Conservation (phyloP, 2,888 invertebrate genomes). For the Capitulum mitella region DNA sequence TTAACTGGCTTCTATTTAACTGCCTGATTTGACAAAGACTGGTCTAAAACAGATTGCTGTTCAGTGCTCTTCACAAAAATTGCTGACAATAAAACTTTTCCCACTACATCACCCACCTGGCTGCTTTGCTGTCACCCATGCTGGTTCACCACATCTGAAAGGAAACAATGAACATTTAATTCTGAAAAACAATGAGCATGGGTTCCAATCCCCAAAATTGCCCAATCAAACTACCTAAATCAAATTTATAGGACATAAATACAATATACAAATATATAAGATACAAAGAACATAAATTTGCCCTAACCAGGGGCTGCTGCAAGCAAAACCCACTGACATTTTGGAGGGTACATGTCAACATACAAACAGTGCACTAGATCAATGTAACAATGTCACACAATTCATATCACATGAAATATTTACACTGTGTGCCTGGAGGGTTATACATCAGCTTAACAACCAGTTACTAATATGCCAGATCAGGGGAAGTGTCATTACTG, state of each 20-base stretch:
- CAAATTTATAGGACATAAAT: not conserved
- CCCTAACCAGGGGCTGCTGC: not conserved
- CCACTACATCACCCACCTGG: conserved; percentile 4
- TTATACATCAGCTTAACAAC: too few species aligned
- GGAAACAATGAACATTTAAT: not conserved
- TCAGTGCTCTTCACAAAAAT: too few species aligned
- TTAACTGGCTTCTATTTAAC: too few species aligned
- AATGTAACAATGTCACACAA: too few species aligned
- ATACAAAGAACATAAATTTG: not conserved
- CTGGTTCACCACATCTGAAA: conserved; percentile 2
- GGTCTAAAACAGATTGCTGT: too few species aligned
- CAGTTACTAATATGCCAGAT: too few species aligned
- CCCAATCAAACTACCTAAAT: not conserved
- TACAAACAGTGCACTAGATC: too few species aligned
- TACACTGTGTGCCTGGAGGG: too few species aligned
- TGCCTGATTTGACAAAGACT: too few species aligned
- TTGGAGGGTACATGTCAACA: not conserved
- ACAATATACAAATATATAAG: not conserved
- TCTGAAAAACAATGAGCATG: not conserved
- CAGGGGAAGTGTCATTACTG: too few species aligned
- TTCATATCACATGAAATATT: too few species aligned
- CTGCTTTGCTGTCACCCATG: not conserved
- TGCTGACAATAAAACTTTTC: too few species aligned
- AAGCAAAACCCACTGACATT: not conserved
- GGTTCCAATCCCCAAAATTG: not conserved